These are phyloP conservation scores for Tylochromis polylepis DNA, from an alignment of 2,113 vertebrate genomes.

Conservation along the genomic window DNA sequence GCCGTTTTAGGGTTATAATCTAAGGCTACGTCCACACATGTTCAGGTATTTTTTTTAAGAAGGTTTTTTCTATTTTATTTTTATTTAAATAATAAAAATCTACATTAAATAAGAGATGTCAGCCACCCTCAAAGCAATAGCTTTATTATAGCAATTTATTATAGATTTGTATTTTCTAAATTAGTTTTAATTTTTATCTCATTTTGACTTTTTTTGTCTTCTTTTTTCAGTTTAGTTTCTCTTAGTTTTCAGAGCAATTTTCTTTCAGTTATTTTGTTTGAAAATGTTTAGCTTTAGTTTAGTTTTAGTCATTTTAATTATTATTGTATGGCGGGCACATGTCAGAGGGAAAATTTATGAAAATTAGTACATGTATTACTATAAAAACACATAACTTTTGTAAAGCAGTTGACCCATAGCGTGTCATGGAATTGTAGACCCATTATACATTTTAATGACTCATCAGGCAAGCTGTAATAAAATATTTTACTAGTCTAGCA, in stretches of 20 bases:
- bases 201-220: neutral
- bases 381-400: neutral
- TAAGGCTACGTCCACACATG: neutral
- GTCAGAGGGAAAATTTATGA: neutral
- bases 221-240: neutral
- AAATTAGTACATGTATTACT: neutral
- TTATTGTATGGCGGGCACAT: neutral
- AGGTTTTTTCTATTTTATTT: rapidly evolving
- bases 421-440: neutral
- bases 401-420: neutral
- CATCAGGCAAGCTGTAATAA: neutral
- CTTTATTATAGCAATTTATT: neutral
- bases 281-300: neutral
- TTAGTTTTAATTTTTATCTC: neutral
- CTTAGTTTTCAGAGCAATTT: neutral
- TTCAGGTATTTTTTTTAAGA: neutral
- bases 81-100: neutral
- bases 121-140: neutral
- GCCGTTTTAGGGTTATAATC: neutral
- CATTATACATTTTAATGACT: neutral
- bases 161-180: neutral
- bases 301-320: neutral
- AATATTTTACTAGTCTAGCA: neutral
- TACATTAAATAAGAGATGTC: neutral
- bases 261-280: neutral